Conservation (phyloP, 2,888 invertebrate genomes). For the Acrocera orbiculus region DNA sequence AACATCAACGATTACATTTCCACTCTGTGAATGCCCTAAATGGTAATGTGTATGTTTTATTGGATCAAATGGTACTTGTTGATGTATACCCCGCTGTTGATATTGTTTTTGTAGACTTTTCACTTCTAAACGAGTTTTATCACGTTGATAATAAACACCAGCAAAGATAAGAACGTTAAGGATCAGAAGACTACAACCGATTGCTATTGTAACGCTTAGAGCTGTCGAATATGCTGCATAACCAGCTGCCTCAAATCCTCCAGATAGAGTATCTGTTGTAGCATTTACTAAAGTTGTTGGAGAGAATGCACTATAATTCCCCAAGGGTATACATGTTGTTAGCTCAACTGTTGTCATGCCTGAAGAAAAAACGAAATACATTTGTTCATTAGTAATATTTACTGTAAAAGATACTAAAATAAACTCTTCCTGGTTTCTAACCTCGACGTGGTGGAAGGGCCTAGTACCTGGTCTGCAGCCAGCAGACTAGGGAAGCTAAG, state of each 20-base stretch:
- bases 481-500: too few relatives aligned
- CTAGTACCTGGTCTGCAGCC: too few relatives aligned
- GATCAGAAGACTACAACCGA: conserved; percentile 81
- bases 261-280: conserved; percentile 60
- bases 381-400: too few relatives aligned
- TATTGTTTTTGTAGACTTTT: conserved; percentile 56
- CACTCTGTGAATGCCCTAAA: conserved; percentile 56
- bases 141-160: conserved; percentile 83
- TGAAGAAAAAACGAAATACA: conserved; percentile 17
- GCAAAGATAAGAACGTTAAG: conserved; percentile 87
- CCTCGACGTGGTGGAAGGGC: too few relatives aligned
- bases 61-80: conserved; percentile 46
- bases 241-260: conserved; percentile 61
- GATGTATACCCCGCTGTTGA: conserved; percentile 48
- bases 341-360: conserved; percentile 30
- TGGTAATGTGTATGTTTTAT: conserved; percentile 69
- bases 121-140: conserved; percentile 66
- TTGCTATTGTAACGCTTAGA: conserved; percentile 84
- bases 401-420: too few relatives aligned
- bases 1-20: conserved; percentile 68
- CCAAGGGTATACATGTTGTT: conserved; percentile 36
- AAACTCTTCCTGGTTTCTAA: too few relatives aligned
- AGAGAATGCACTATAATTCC: conserved; percentile 33
- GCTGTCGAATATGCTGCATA: conserved; percentile 81
- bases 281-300: conserved; percentile 40